phyloP scores from a whole-genome alignment of 2,888 invertebrate species.

The Oxyteleia sp. region DNA sequence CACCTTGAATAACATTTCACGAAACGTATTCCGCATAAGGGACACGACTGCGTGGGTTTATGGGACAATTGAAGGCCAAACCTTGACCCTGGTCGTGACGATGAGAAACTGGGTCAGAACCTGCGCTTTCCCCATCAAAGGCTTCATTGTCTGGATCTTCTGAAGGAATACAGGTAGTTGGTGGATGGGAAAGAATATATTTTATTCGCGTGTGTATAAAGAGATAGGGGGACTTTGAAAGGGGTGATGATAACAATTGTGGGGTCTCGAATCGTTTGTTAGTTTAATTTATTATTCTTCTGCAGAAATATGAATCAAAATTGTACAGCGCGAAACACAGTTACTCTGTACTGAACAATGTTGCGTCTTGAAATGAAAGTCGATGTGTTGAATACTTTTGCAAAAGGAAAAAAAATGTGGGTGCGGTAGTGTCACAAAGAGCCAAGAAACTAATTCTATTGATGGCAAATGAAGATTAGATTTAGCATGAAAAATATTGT shows the following conservation, averaged over 20 bases:
- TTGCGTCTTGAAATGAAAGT: too few species aligned
- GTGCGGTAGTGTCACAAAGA: too few species aligned
- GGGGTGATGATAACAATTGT: conserved; percentile 15
- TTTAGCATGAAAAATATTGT: too few species aligned
- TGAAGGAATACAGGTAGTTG: conserved; percentile 36
- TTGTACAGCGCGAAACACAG: not conserved
- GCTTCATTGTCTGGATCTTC: conserved; percentile 66
- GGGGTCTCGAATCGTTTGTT: conserved; percentile 32
- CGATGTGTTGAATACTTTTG: too few species aligned
- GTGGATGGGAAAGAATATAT: conserved; percentile 34
- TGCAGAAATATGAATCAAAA: conserved; percentile 13
- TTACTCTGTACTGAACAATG: not conserved
- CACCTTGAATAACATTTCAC: too few species aligned
- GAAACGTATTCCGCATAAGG: too few species aligned
- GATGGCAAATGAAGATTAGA: too few species aligned
- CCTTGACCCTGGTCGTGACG: conserved; percentile 82
- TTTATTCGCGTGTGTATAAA: conserved; percentile 36
- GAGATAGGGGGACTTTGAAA: conserved; percentile 17
- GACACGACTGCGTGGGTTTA: conserved; percentile 72
- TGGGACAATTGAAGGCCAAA: conserved; percentile 78
- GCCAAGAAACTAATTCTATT: too few species aligned
- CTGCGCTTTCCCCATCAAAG: conserved; percentile 78
- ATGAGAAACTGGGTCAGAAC: conserved; percentile 82
- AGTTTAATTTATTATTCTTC: conserved; percentile 47
- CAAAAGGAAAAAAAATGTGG: too few species aligned